phyloP scores from a whole-genome alignment of 2,888 invertebrate species.

The Geophilus truncorum region DNA sequence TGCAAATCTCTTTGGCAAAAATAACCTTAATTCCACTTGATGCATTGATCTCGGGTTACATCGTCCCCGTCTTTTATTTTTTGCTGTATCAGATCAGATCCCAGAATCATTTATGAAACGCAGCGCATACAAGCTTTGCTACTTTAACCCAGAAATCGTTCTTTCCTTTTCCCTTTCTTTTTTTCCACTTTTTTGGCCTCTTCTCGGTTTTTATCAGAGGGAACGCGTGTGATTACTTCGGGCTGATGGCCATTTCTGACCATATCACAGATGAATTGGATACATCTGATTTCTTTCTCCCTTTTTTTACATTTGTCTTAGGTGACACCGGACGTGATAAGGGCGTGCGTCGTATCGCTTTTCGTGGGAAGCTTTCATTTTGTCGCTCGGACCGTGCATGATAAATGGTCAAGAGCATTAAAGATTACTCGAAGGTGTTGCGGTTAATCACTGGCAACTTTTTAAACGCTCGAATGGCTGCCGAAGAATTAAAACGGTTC shows the following conservation, averaged over 20 bases:
- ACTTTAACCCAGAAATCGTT: constrained; percentile 2
- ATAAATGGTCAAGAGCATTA: background rate
- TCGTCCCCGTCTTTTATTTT: background rate
- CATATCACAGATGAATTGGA: constrained; percentile 17
- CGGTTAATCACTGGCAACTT: background rate
- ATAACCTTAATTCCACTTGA: background rate
- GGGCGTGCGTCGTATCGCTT: no score
- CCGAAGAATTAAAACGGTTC: background rate
- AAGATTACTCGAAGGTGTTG: background rate
- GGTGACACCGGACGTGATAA: background rate
- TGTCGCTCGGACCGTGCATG: background rate
- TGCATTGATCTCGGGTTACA: background rate
- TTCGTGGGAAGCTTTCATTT: background rate
- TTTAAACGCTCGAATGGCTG: background rate
- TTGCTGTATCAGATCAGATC: background rate
- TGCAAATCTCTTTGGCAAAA: no score
- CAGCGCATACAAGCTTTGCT: background rate
- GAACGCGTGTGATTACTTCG: background rate
- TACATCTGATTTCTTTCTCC: background rate
- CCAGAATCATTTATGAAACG: background rate
- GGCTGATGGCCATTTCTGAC: constrained; percentile 12
- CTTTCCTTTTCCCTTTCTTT: background rate
- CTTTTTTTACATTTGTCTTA: constrained; percentile 8
- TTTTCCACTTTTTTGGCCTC: background rate
- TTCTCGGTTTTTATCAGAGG: background rate